Base-by-base conservation (phyloP, 1,140 invertebrate genomes). In the Microplitis demolitor region DNA sequence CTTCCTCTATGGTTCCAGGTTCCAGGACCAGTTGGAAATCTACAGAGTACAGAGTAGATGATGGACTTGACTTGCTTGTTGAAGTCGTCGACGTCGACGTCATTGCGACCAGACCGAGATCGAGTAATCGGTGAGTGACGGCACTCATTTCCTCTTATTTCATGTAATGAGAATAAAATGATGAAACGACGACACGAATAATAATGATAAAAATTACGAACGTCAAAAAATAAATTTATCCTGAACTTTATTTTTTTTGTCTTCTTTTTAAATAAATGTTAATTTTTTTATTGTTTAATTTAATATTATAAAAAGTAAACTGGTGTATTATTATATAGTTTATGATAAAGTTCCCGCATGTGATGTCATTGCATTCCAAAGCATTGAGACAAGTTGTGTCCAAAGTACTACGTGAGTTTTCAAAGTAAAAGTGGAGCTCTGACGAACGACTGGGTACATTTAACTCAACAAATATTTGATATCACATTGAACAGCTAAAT, bases 401-500 rank as follows among this genome's bases (percentile, higher is more conserved):
- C 39, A 45, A 45, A 45, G 39, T 45, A 45, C 39, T 45, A 45
- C n/a, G 64, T 31, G 53, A n/a, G 60, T 71, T 54, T 71, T 14
- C 14, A 34, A 64, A 54, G 61, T 71, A 64, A 54, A 71, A 71
- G 61, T 71, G 60, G 24, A 37, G 45, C 54, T 51, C 69, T 71
- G 64, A 71, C 69, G 69, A 71, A 62, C 61, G 62, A 61, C 37
- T 54, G 62, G 54, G 33, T 66, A 71, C 64, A 64, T 71, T 64
- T 16, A 61, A 24, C 14, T 71, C 11, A 14, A 63, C 50, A 71
- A 71, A 71, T 71, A 71, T 71, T 71, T 71, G 69, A 71, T 50
- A 64, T 71, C 39, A 39, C 69, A 58, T 71, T 50, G 62, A 64
- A 64, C 45, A 51, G 24, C 61, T 13, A 56, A 71, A 66, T 64